These are phyloP conservation scores for Halocynthia roretzi DNA, from an alignment of 23 tunicate species.

Conservation along the genomic window DNA sequence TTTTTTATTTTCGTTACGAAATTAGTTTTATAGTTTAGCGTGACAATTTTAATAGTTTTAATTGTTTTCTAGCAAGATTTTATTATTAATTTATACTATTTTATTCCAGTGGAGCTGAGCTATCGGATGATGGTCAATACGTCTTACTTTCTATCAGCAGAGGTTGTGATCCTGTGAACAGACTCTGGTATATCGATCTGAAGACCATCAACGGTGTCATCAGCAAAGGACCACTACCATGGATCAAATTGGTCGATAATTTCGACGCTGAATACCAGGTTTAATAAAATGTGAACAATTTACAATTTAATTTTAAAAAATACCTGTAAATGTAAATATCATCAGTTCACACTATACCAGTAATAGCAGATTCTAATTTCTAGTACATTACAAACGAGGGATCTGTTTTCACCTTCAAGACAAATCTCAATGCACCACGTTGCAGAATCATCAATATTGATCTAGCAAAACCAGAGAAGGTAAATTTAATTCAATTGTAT, in stretches of 20 bases:
- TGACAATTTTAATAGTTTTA: background rate
- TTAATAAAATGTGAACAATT: background rate
- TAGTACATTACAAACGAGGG: slow-evolving; percentile 86
- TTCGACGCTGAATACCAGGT: slow-evolving; percentile 96
- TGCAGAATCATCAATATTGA: slow-evolving; percentile 84
- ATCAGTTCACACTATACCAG: background rate
- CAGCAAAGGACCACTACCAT: slow-evolving; percentile 38
- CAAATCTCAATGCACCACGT: slow-evolving; percentile 83
- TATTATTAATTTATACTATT: background rate
- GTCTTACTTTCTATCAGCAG: slow-evolving; percentile 51
- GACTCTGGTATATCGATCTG: slow-evolving; percentile 81
- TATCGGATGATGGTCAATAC: slow-evolving; percentile 76
- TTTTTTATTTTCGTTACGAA: too few relatives aligned
- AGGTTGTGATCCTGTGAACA: slow-evolving; percentile 92
- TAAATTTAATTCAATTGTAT: slow-evolving; percentile 6
- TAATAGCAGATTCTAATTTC: slow-evolving; percentile 1
- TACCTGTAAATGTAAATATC: background rate
- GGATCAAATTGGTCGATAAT: slow-evolving; percentile 86
- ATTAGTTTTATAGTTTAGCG: too few relatives aligned
- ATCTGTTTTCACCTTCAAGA: slow-evolving; percentile 61
- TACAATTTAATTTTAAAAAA: background rate
- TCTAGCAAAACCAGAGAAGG: slow-evolving; percentile 47
- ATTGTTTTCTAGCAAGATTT: background rate
- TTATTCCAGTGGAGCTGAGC: slow-evolving; percentile 37
- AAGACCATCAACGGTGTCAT: slow-evolving; percentile 29